phyloP scores from a whole-genome alignment of 1,140 invertebrate genomes.

The Formica selysi region DNA sequence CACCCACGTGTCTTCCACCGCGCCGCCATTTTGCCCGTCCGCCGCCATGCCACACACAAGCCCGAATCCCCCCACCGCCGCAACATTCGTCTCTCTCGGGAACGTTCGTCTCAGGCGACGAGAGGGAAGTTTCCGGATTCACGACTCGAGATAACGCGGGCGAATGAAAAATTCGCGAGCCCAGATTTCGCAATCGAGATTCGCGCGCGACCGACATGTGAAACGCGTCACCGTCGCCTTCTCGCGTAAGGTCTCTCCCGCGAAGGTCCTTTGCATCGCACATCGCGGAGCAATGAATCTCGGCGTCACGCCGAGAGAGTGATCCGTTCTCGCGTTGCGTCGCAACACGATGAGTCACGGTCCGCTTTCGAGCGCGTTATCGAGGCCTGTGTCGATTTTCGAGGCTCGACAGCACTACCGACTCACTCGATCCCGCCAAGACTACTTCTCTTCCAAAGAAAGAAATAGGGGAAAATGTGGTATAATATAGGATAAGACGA shows the following conservation, averaged over 20 bases:
- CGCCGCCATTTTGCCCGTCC: slow-evolving; percentile 69
- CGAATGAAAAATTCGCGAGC: slow-evolving; percentile 50
- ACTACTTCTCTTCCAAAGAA: neutral
- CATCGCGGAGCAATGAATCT: slow-evolving; percentile 60
- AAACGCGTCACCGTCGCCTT: neutral
- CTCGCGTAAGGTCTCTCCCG: neutral
- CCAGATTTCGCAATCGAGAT: no score
- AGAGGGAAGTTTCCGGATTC: slow-evolving; percentile 51
- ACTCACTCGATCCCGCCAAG: neutral
- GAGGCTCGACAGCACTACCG: slow-evolving; percentile 13
- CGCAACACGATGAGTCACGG: slow-evolving; percentile 67
- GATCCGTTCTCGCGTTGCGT: slow-evolving; percentile 70
- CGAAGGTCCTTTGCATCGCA: slow-evolving; percentile 48
- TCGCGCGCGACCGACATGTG: neutral
- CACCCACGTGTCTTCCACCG: slow-evolving; percentile 67
- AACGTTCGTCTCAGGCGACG: slow-evolving; percentile 24
- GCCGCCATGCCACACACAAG: slow-evolving; percentile 66
- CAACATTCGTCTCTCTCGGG: slow-evolving; percentile 48
- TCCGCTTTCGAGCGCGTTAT: slow-evolving; percentile 58
- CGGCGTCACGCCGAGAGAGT: slow-evolving; percentile 59
- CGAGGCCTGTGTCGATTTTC: slow-evolving; percentile 29
- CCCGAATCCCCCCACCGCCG: slow-evolving; percentile 60
- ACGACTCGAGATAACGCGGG: slow-evolving; percentile 37
- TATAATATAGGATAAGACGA: neutral
- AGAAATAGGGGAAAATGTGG: neutral